Percentiles rank a stretch among this genome's conserved stretches.
Evolutionary conservation across 2,797 vertebrate species (phyloP).

Genomic region (Falco columbarius): DNA sequence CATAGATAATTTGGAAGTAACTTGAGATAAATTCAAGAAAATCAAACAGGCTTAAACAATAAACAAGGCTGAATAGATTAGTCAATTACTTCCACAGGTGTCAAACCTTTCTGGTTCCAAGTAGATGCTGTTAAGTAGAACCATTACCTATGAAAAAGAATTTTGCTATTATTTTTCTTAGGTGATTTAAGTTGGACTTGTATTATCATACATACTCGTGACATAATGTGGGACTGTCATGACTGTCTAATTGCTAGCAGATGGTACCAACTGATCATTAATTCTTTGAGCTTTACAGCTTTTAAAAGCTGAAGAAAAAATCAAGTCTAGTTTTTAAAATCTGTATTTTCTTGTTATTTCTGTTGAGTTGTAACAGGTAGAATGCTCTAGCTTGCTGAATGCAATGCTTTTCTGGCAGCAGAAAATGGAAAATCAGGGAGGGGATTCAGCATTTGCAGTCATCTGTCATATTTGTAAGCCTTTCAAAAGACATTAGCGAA

Average conservation of each 20-base stretch:
- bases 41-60: background rate
- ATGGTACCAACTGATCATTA: background rate
- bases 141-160: background rate
- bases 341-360: background rate
- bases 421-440: conserved; percentile 38
- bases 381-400: conserved; percentile 8
- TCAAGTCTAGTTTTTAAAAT: background rate
- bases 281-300: background rate
- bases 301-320: background rate
- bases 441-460: background rate
- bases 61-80: background rate
- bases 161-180: background rate
- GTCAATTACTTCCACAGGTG: background rate
- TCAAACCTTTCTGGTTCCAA: background rate
- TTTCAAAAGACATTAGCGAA: conserved; percentile 40
- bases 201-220: background rate
- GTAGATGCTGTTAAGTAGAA: background rate
- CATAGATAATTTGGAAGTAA: background rate
- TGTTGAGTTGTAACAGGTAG: background rate
- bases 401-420: conserved; percentile 43
- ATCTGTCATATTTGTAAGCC: conserved; percentile 23
- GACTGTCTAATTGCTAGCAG: background rate
- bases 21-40: background rate
- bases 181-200: background rate
- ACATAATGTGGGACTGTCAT: background rate